phyloP scores from a whole-genome alignment of 1,140 invertebrate genomes.

The Pseudomyrmex gracilis region DNA sequence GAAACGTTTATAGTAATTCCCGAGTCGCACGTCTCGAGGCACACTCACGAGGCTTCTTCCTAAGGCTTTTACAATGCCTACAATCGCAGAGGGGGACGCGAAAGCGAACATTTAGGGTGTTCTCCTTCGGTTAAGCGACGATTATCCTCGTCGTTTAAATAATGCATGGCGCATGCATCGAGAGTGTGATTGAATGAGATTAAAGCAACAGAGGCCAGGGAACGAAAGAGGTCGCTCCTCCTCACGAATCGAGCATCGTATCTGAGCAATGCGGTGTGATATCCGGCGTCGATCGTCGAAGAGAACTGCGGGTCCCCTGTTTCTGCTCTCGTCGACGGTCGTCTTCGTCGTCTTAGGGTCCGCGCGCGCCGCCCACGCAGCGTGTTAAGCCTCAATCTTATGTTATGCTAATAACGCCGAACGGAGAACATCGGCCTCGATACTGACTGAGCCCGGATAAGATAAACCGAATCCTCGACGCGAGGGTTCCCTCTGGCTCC shows the following conservation, averaged over 20 bases:
- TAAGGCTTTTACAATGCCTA: slow-evolving; percentile 22
- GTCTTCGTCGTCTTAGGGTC: slow-evolving; percentile 57
- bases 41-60: not conserved
- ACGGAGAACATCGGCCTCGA: slow-evolving; percentile 60
- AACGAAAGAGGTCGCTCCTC: not conserved
- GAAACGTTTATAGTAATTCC: slow-evolving; percentile 5
- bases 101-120: slow-evolving; percentile 43
- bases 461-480: slow-evolving; percentile 59
- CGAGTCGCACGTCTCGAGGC: not conserved
- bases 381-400: slow-evolving; percentile 50
- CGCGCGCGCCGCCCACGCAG: slow-evolving; percentile 67
- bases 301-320: not conserved
- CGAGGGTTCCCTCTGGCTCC: not conserved
- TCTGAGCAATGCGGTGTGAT: slow-evolving; percentile 47
- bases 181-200: slow-evolving; percentile 27
- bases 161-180: slow-evolving; percentile 47
- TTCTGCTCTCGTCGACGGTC: slow-evolving; percentile 27
- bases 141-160: slow-evolving; percentile 42
- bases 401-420: slow-evolving; percentile 71
- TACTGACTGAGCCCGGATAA: slow-evolving; percentile 67
- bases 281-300: slow-evolving; percentile 37
- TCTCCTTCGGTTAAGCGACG: slow-evolving; percentile 50
- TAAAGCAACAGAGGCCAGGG: slow-evolving; percentile 22
- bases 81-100: not conserved
- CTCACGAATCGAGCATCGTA: slow-evolving; percentile 46